Base-by-base conservation (phyloP, 1,140 invertebrate species). In the Pseudomyrmex concolor region DNA sequence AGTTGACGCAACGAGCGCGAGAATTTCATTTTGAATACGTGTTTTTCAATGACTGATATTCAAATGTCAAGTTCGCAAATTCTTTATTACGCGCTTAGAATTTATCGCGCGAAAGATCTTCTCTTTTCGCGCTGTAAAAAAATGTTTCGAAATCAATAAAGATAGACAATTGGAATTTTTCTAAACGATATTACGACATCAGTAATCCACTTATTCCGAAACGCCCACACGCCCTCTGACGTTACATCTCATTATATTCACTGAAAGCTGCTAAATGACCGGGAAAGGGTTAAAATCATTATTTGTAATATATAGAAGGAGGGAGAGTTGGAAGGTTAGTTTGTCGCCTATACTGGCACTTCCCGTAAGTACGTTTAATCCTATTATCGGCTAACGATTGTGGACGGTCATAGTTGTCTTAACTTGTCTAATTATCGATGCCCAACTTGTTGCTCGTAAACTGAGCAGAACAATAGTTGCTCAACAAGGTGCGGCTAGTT, bases 361-460 rank as follows among this genome's bases (percentile, higher is more conserved):
- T 63, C 48, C 34, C 45, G 43, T 74, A 82, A 72, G 70, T 59
- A 83, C 64, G 54, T 67, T 68, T 73, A 57, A 54, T 51, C 34
- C 71, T 76, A 71, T 83, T 59, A 70, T 54, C 54, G 63, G 64
- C 45, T 63, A 64, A 77, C 67, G 63, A 45, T 70, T 81, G 71
- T 48, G 43, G 78, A 64, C 73, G 63, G 66, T 66, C 72, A 72
- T 74, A 85, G 84, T 83, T 86, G 51, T 71, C 77, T 85, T 87
- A 89, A 90, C 89, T 91, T 86, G 84, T 89, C 84, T 91, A 91
- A 91, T 91, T 91, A 90, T 91, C 89, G 86, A 76, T 84, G 71
- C 71, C 73, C 84, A 89, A 89, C 87, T 90, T 91, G 87, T 90
- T 91, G 86, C 86, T 85, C 77, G 81, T 73, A 90, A 91, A 91